Conservation (phyloP, 2,888 invertebrate species). For the Eutolmus rufibarbis region DNA sequence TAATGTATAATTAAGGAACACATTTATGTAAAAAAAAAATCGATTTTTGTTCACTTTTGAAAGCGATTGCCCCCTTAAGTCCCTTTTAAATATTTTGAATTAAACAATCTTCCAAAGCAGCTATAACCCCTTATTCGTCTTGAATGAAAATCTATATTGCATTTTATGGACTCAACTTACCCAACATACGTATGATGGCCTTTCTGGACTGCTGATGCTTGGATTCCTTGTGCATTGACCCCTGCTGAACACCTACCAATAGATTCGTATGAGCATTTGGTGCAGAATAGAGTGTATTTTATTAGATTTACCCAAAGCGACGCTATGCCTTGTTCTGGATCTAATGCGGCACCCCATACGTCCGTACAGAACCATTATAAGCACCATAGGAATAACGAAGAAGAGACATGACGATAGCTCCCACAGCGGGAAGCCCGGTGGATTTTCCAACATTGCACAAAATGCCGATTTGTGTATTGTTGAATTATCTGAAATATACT, state of each 20-base stretch:
- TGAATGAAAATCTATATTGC: not conserved
- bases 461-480: constrained; percentile 78
- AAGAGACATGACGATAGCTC: constrained; percentile 83
- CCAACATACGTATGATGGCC: constrained; percentile 80
- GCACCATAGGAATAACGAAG: constrained; percentile 76
- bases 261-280: not conserved
- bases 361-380: constrained; percentile 80
- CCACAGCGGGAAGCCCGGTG: constrained; percentile 73
- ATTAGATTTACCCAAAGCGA: constrained; percentile 60
- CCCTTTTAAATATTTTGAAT: too few relatives aligned
- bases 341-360: constrained; percentile 78
- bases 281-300: constrained; percentile 25
- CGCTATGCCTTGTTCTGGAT: constrained; percentile 63
- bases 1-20: too few relatives aligned
- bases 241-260: constrained; percentile 63
- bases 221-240: constrained; percentile 75
- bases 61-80: too few relatives aligned
- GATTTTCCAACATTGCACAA: constrained; percentile 74
- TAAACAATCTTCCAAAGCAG: not conserved
- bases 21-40: too few relatives aligned
- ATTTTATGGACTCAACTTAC: constrained; percentile 64
- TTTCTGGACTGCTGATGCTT: constrained; percentile 75
- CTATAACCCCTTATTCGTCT: not conserved
- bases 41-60: too few relatives aligned
- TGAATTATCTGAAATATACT: constrained; percentile 59